These are phyloP conservation scores for Stratiolaelaps scimitus DNA, from an alignment of 1,140 invertebrate genomes.

Conservation along the genomic window DNA sequence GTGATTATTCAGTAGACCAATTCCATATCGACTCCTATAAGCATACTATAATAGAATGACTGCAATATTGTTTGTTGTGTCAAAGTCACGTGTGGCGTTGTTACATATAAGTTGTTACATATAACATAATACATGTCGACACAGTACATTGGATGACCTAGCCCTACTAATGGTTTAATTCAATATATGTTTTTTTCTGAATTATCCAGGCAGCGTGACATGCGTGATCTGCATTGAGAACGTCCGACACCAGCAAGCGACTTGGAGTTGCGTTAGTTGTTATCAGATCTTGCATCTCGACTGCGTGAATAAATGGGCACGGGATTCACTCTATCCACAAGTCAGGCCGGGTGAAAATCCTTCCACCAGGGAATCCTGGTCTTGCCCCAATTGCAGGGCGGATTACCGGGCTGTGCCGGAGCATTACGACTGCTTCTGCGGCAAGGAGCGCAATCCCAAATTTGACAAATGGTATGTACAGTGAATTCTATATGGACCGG, in stretches of 20 bases:
- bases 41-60: no score
- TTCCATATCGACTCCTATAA: no score
- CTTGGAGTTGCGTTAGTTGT: slow-evolving; percentile 66
- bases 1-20: no score
- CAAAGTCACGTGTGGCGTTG: neutral
- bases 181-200: neutral
- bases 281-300: slow-evolving; percentile 68
- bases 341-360: slow-evolving; percentile 47
- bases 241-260: slow-evolving; percentile 44
- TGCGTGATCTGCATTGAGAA: slow-evolving; percentile 19
- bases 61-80: no score
- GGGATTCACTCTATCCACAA: slow-evolving; percentile 63
- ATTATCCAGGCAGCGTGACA: neutral
- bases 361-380: slow-evolving; percentile 42
- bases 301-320: slow-evolving; percentile 84
- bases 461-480: slow-evolving; percentile 67
- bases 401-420: slow-evolving; percentile 25
- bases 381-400: slow-evolving; percentile 32
- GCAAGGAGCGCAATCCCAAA: slow-evolving; percentile 58
- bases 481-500: no score
- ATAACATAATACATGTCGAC: neutral
- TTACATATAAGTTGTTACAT: neutral
- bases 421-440: slow-evolving; percentile 20
- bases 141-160: neutral
- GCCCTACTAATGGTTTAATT: no score